Evolutionary conservation across 2,113 vertebrate species (phyloP).

Genomic region (Psephotus haematonotus): DNA sequence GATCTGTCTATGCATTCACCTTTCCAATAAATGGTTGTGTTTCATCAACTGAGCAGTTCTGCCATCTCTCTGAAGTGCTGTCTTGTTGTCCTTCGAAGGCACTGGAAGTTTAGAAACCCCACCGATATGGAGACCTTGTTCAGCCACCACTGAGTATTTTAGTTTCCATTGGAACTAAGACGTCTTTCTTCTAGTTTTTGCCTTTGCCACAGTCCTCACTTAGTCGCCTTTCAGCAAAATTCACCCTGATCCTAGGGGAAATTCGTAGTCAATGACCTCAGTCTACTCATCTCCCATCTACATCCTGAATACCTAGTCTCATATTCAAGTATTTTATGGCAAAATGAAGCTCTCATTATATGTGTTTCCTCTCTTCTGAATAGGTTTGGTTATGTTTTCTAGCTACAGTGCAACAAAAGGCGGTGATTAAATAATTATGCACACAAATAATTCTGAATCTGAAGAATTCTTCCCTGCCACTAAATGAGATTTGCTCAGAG

Average conservation of each 20-base stretch:
- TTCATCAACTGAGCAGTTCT: background rate
- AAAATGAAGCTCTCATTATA: background rate
- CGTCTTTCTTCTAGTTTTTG: background rate
- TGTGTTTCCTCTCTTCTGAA: background rate
- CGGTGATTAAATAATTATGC: background rate
- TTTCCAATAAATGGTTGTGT: background rate
- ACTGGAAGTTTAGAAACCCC: background rate
- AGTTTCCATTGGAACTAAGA: background rate
- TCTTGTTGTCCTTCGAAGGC: background rate
- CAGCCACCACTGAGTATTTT: background rate
- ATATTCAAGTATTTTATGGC: background rate
- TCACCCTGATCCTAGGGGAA: background rate
- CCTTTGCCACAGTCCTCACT: background rate
- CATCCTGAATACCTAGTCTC: accelerated
- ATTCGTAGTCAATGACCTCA: background rate
- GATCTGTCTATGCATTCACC: too few relatives aligned
- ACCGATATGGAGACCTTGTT: background rate
- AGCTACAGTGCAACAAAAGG: background rate
- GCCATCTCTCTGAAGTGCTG: too few relatives aligned
- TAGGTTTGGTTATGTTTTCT: background rate
- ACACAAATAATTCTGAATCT: background rate
- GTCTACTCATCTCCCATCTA: background rate
- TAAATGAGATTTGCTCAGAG: background rate
- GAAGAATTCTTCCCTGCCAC: background rate
- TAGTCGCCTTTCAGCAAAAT: background rate